Base-by-base conservation (phyloP, 2,797 vertebrate species). In the Enteromius mattozi region DNA sequence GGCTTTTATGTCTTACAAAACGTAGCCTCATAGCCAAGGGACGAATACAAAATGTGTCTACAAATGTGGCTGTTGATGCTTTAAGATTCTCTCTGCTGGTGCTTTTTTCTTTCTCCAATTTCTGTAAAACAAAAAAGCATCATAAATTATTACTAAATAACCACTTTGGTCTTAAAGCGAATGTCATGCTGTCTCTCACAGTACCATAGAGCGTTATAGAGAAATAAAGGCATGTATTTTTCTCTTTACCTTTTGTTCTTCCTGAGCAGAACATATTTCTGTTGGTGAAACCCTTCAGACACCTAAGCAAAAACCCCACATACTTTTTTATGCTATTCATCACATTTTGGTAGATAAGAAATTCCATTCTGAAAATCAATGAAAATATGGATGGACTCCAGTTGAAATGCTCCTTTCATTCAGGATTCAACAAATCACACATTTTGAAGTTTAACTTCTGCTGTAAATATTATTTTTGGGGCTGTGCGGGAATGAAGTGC, bases 121-220 rank as follows among this genome's bases (percentile, higher is more conserved):
- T 76, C 33, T 2, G 16, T 54, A 51, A 75, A 77, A 69, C 47
- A 69, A 59, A 51, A 81, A 76, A 66, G 72, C 72, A 30, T 76
- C 72, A 71, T 78, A 70, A 84, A 78, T 78, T 83, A 83, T 83
- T 77, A 69, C 81, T 56, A 68, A 54, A 77, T 54, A 83, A 56
- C 61, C 72, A 54, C 61, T 68, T 68, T 83, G 33, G 6, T 61
- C 56, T 19, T 68, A 77, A 66, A 83, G 45, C 10, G 17, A 76
- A 83, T 77, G 47, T 27, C 45, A 27, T 19, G 8, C 40, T 65
- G 70, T 40, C 66, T 42, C 51, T 72, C 19, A 59, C n/a, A 61
- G 9, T 24, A 37, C 7, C 7, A 17, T 30, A 21, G 71, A 40
- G 45, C 8, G 61, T 30, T 40, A 27, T 42, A 27, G 42, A 47